These are phyloP conservation scores for Cheilinus undulatus DNA, from an alignment of 2,113 vertebrate species.

Conservation along the genomic window DNA sequence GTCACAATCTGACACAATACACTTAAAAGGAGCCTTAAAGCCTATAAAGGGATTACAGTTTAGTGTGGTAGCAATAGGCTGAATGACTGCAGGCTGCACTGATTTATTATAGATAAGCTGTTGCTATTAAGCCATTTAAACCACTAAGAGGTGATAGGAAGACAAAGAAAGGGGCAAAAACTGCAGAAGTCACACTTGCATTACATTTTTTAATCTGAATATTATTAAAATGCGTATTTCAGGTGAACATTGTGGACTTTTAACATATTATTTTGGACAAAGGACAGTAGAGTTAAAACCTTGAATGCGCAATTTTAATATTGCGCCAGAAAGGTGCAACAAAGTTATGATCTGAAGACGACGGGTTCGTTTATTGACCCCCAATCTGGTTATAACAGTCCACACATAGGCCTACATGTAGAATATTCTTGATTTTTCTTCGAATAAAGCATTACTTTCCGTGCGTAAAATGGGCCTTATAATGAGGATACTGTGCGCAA, in stretches of 20 bases:
- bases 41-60: constrained; percentile 43
- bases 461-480: too few relatives aligned
- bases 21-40: constrained; percentile 40
- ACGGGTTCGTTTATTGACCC: too few relatives aligned
- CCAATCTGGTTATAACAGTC: too few relatives aligned
- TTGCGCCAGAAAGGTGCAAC: too few relatives aligned
- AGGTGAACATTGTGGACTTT: not conserved
- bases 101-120: constrained; percentile 62
- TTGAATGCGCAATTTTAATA: not conserved
- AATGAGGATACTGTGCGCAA: too few relatives aligned
- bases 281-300: not conserved
- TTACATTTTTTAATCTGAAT: too few relatives aligned
- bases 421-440: too few relatives aligned
- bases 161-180: not conserved
- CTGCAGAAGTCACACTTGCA: too few relatives aligned
- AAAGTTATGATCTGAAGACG: too few relatives aligned
- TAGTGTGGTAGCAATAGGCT: constrained; percentile 42
- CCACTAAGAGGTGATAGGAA: constrained; percentile 34
- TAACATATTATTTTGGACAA: not conserved
- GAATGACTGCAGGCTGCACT: constrained; percentile 67
- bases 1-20: constrained; percentile 42
- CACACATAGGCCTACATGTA: too few relatives aligned
- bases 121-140: constrained; percentile 63
- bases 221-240: not conserved
- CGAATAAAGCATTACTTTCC: not conserved